Base-by-base conservation (phyloP, 2,888 invertebrate genomes). In the Philaethria dido region DNA sequence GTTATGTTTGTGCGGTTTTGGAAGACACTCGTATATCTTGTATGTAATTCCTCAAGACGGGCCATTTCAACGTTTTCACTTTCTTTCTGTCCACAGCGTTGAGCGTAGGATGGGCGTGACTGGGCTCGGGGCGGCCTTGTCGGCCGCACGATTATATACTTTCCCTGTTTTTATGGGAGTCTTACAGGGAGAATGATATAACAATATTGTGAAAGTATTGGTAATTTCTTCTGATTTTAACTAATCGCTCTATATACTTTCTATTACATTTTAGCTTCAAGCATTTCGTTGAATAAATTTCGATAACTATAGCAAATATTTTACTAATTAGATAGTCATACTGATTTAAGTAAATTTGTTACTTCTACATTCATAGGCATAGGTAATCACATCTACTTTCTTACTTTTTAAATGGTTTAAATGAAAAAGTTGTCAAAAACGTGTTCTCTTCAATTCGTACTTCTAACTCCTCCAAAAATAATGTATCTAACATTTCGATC, bases 131-230 rank as follows among this genome's bases (percentile, higher is more conserved):
- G 81, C 82, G 86, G 87, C 83, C 80, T 77, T 76, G 77, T 75
- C 74, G 82, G 80, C 82, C 80, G 75, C 77, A 79, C 84, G 81
- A 88, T 88, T 85, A 86, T 80, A 86, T 82, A 89, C 91, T 92
- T 92, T 91, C 91, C 90, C 89, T 86, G 89, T 89, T 90, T 88
- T 89, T 89, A 88, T 90, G 87, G 86, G 86, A 90, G 87, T 84
- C 81, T 83, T 79, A 81, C 80, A 82, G 84, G 82, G 81, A 83
- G 78, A 80, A 79, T 86, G 78, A 83, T 77, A 82, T 81, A 85
- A 86, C 80, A 81, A 83, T 73, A 72, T 71, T 73, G 75, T 75
- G 76, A 76, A 75, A 74, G 72, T 66, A 47, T 39, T 25, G 25
- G 20, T 44, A n/a, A 54, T 52, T 64, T 52, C 20, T 25, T 6